A percentile compares a stretch with the other conserved stretches of the same genome.
Evolutionary conservation across 2,797 vertebrate species (phyloP).

Genomic region (Neopelma chrysocephalum): DNA sequence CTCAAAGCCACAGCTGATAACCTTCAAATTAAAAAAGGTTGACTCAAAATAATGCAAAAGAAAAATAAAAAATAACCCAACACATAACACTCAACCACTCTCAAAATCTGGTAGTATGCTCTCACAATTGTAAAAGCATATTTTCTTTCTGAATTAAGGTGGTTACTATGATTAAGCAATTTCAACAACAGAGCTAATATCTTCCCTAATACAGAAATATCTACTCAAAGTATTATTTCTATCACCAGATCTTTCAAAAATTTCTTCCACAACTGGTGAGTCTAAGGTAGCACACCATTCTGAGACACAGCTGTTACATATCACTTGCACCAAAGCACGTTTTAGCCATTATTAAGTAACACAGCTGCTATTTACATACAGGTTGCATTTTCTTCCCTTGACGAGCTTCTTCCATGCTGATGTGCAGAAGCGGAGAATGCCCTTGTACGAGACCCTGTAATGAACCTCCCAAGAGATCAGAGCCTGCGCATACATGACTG

Average conservation of each 20-base stretch:
- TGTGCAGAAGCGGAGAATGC: slow-evolving; percentile 7
- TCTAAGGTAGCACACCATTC: slow-evolving; percentile 7
- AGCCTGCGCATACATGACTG: slow-evolving; percentile 49
- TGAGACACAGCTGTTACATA: slow-evolving; percentile 1
- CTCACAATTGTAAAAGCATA: background rate
- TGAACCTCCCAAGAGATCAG: slow-evolving; percentile 41
- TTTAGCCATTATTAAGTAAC: background rate
- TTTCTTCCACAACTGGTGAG: background rate
- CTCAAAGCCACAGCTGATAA: background rate
- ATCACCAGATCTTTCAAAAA: background rate
- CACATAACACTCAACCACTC: background rate
- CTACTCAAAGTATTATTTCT: background rate
- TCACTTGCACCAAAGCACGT: background rate
- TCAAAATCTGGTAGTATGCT: background rate
- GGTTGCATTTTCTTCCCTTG: slow-evolving; percentile 70
- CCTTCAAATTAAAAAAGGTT: background rate
- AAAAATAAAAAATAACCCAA: background rate
- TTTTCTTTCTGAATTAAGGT: background rate
- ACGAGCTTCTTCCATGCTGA: slow-evolving; percentile 70
- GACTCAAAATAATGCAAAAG: background rate
- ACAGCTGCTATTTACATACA: slow-evolving; percentile 69
- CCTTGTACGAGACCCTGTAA: slow-evolving; percentile 53
- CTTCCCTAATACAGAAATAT: background rate
- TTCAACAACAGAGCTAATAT: background rate
- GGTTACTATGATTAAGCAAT: background rate